phyloP scores from a whole-genome alignment of 2,797 vertebrate genomes.

The Balearica regulorum region DNA sequence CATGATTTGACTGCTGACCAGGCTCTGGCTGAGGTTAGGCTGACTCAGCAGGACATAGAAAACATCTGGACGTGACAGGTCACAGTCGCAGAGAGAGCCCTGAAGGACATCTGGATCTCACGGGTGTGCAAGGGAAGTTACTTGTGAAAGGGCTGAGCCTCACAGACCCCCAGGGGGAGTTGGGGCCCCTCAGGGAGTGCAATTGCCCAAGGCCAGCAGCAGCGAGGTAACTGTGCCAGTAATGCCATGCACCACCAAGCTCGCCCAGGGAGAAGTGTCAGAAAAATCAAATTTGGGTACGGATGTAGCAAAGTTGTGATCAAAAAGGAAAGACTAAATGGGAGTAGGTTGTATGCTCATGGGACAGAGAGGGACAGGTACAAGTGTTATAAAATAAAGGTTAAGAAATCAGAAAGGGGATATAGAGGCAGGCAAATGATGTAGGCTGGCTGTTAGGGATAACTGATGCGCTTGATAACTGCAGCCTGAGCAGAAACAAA shows the following conservation, averaged over 20 bases:
- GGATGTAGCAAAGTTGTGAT: not conserved
- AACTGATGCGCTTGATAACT: not conserved
- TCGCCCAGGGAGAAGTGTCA: not conserved
- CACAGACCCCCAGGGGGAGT: not conserved
- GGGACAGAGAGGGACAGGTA: not conserved
- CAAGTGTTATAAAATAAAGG: not conserved
- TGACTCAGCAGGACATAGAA: not conserved
- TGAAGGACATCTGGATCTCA: not conserved
- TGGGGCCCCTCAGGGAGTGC: too few species aligned
- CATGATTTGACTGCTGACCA: not conserved
- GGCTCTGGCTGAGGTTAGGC: not conserved
- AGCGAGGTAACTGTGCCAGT: not conserved
- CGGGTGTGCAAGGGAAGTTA: not conserved
- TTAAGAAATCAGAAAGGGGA: not conserved
- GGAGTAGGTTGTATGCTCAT: not conserved
- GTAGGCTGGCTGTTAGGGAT: not conserved
- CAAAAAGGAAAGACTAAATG: not conserved
- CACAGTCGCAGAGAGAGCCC: fast-evolving
- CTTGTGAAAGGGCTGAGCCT: not conserved
- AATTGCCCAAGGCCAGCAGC: not conserved
- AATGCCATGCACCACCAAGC: not conserved
- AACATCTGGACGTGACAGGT: not conserved
- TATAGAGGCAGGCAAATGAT: not conserved
- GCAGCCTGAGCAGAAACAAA: not conserved
- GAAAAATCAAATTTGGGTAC: not conserved